Evolutionary conservation across 2,113 vertebrate genomes (phyloP).

Genomic region (Gymnobelideus leadbeateri): DNA sequence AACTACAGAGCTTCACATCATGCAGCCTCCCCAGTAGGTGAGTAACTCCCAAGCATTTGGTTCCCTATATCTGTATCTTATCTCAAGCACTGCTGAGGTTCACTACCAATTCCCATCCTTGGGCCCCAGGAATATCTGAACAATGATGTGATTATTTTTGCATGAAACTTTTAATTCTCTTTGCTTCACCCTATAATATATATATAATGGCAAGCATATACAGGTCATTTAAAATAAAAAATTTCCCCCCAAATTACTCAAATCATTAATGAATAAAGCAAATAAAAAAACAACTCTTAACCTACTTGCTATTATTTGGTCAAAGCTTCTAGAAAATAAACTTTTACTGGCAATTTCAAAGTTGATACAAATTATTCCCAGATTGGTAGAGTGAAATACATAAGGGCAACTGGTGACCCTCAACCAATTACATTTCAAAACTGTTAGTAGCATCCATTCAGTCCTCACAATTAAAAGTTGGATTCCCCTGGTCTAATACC

Average conservation of each 20-base stretch:
- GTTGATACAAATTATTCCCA: conserved; percentile 72
- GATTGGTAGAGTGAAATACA: conserved; percentile 74
- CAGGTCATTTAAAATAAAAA: background rate
- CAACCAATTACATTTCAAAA: conserved; percentile 77
- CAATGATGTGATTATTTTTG: background rate
- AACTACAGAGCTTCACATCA: background rate
- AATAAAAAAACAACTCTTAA: conserved; percentile 28
- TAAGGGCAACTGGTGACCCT: conserved; percentile 79
- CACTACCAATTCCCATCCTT: background rate
- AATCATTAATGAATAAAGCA: conserved; percentile 68
- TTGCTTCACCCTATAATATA: background rate
- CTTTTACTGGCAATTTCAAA: conserved; percentile 69
- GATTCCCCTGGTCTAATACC: background rate
- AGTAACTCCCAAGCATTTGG: background rate
- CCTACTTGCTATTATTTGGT: conserved; percentile 48
- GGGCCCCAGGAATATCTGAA: background rate
- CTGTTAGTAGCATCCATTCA: conserved; percentile 54
- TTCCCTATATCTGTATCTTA: background rate
- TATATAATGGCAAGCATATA: background rate
- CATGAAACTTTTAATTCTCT: background rate
- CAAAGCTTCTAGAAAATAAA: conserved; percentile 68
- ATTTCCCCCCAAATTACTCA: conserved; percentile 35
- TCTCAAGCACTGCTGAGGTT: background rate
- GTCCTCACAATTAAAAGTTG: conserved; percentile 70
- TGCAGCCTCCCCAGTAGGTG: background rate